These are phyloP conservation scores for Anguilla megastoma DNA, from an alignment of 2,797 vertebrate species.

Conservation along the genomic window DNA sequence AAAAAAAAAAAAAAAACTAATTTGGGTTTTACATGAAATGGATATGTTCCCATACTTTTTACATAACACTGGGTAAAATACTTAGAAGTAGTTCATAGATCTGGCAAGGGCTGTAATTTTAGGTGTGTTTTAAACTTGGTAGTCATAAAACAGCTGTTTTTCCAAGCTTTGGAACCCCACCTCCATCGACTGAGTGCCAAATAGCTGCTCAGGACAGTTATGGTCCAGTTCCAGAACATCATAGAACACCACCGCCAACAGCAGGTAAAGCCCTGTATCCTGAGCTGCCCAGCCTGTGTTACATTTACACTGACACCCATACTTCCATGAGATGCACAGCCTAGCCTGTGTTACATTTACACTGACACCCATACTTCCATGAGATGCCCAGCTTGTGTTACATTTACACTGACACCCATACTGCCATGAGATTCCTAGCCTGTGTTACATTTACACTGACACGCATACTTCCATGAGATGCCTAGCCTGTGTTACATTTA, in stretches of 20 bases:
- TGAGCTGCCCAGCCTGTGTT: background rate
- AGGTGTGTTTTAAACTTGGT: background rate
- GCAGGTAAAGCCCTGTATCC: background rate
- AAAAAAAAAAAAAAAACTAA: too few species aligned
- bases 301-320: background rate
- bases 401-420: too few species aligned
- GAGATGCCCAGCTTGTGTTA: too few species aligned
- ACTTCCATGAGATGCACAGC: background rate
- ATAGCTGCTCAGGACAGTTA: background rate
- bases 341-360: too few species aligned
- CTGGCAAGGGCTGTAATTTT: background rate
- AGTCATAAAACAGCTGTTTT: background rate
- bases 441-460: too few species aligned
- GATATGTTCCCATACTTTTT: too few species aligned
- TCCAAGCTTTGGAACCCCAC: conserved; percentile 24
- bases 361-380: too few species aligned
- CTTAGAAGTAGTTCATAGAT: too few species aligned
- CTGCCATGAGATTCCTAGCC: too few species aligned
- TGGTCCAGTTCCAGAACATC: background rate
- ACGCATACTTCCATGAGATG: too few species aligned
- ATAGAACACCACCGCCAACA: background rate
- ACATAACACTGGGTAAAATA: background rate
- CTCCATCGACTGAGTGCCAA: background rate
- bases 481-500: too few species aligned
- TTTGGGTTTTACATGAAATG: too few species aligned